phyloP scores from a whole-genome alignment of 2,113 vertebrate genomes.

The Etia nguti region DNA sequence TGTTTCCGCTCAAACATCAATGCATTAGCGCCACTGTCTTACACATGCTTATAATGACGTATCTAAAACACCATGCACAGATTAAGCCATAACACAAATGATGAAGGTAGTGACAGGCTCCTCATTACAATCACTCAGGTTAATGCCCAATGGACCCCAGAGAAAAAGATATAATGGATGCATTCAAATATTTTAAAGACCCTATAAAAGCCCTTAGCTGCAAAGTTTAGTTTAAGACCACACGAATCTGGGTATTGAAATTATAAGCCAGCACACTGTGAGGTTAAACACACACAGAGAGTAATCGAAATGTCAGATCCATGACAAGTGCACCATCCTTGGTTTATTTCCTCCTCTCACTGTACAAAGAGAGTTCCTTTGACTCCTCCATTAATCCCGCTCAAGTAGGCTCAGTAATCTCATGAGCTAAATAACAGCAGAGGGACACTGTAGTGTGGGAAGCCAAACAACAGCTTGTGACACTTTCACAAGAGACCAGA shows the following conservation, averaged over 20 bases:
- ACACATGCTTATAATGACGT: not conserved
- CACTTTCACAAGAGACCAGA: constrained; percentile 32
- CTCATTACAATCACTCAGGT: constrained; percentile 12
- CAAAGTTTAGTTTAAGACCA: not conserved
- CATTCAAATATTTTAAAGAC: not conserved
- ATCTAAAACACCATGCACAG: not conserved
- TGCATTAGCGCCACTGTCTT: not conserved
- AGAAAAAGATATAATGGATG: not conserved
- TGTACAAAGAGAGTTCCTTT: constrained; percentile 47
- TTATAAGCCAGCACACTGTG: not conserved
- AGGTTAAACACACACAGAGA: not conserved
- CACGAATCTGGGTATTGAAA: not conserved
- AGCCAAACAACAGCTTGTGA: constrained; percentile 37
- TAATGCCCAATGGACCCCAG: not conserved
- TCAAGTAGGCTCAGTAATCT: constrained; percentile 60
- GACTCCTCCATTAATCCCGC: constrained; percentile 48
- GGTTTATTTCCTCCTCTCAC: constrained; percentile 15
- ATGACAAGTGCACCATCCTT: not conserved
- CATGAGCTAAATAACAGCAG: constrained; percentile 34
- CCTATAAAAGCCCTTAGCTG: not conserved
- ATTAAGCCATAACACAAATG: not conserved
- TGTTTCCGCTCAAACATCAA: not conserved
- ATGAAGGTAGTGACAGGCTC: not conserved
- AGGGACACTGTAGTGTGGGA: not conserved
- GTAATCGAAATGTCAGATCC: constrained; percentile 1